These are phyloP conservation scores for Aporophyla nigra DNA, from an alignment of 2,888 invertebrate genomes.

Conservation along the genomic window DNA sequence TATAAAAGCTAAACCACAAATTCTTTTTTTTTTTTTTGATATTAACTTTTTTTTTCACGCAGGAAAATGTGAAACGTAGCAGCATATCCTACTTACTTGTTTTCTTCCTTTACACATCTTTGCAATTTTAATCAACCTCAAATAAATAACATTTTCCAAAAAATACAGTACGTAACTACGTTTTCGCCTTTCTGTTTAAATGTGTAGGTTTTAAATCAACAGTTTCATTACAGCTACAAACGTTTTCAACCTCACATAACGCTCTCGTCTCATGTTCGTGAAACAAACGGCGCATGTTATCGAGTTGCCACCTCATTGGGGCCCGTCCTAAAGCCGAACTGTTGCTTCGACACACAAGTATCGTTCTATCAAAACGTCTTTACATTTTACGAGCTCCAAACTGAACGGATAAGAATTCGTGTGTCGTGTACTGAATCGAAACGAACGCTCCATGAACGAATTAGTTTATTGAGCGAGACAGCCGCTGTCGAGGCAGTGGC, in stretches of 20 bases:
- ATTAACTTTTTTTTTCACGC: background rate
- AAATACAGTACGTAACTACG: no score
- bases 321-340: constrained; percentile 54
- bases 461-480: constrained; percentile 68
- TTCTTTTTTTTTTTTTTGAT: background rate
- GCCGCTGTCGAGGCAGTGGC: constrained; percentile 47
- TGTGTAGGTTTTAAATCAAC: background rate
- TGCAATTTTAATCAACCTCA: no score
- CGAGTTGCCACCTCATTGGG: constrained; percentile 62
- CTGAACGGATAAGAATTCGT: constrained; percentile 54
- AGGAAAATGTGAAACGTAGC: no score
- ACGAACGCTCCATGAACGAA: constrained; percentile 61
- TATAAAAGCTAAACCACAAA: background rate
- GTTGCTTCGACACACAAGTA: constrained; percentile 58
- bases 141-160: no score
- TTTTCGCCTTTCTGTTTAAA: no score
- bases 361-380: constrained; percentile 60
- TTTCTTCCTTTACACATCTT: no score
- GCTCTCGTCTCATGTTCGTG: constrained; percentile 49
- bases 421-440: constrained; percentile 55
- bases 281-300: constrained; percentile 66
- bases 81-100: no score
- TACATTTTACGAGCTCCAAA: constrained; percentile 59
- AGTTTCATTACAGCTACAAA: constrained; percentile 16
- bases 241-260: constrained; percentile 34